Base-by-base conservation (phyloP, 2,888 invertebrate species). In the Criorhina ranunculi region DNA sequence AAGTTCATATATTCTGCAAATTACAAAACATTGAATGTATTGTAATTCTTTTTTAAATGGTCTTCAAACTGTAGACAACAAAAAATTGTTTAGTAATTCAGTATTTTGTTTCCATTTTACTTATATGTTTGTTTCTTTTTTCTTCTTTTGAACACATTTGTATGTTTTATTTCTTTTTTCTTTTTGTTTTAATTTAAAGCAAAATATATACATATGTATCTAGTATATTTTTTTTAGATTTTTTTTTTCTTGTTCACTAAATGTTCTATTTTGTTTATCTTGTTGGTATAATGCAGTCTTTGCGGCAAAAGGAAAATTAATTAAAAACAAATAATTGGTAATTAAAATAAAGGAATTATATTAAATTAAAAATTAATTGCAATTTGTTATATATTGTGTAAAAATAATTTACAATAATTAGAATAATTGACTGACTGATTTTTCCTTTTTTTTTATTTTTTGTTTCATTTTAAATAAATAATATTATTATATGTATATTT, bases 251-350 rank as follows among this genome's bases (percentile, higher is more conserved):
- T 60, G 37, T 64, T 64, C 37, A 72, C 57, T 72, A 72, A 70
- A 80, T 55, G 55, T 82, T 77, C 66, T 82, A 77, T 75, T 75
- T 75, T 70, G 46, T 79, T 85, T 79, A 83, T 79, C 15, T 85
- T 85, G 90, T 90, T 91, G 90, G 90, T 91, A 90, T 90, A 90
- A 90, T 90, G 91, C 91, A 91, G 91, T 91, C 91, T 91, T 91
- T 90, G 89, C 89, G 90, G 91, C 91, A 90, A 90, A 90, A 90
- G 73, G 83, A 82, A 87, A 85, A 75, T 76, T 60, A 83, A 75
- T 72, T 77, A 75, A 83, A 70, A 70, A 81, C 12, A 69, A 53
- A 53, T 31, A 42, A 67, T 31, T 55, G 19, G 44, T 44, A 37
- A 31, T 35, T 75, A 81, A 60, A 59, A 59, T 42, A 64, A 73